Evolutionary conservation across 2,797 vertebrate species (phyloP).

Genomic region (Manis crassicaudata): DNA sequence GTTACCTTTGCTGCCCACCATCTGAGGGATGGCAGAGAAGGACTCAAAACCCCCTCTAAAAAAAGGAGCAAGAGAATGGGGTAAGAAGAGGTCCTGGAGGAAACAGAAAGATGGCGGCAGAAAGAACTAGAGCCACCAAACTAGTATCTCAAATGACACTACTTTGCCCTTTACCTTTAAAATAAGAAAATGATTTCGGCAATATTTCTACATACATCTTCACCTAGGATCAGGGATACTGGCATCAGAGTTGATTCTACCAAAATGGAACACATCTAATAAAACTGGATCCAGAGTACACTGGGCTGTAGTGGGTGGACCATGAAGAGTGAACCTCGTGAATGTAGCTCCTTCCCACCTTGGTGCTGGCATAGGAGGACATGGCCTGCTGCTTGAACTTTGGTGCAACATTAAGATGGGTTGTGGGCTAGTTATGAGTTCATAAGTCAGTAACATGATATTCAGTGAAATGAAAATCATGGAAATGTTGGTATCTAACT

Average conservation of each 20-base stretch:
- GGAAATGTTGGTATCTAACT: neutral
- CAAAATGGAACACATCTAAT: neutral
- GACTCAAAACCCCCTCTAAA: neutral
- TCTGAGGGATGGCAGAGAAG: neutral
- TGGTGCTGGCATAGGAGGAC: neutral
- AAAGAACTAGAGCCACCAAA: neutral
- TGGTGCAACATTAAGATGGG: neutral
- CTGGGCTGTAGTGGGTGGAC: neutral
- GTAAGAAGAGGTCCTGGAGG: neutral
- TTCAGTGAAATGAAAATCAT: neutral
- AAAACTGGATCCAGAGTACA: neutral
- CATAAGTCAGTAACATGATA: neutral
- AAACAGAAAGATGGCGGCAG: neutral
- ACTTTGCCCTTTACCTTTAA: neutral
- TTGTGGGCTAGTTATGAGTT: neutral
- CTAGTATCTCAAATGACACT: neutral
- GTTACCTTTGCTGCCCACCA: neutral
- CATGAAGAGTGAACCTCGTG: fast-evolving
- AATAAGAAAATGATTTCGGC: neutral
- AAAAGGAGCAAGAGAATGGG: neutral
- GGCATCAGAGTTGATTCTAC: neutral
- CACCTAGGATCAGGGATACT: neutral
- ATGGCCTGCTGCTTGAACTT: neutral
- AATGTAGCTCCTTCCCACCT: fast-evolving
- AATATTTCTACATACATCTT: neutral